Percentiles rank a stretch among this genome's conserved stretches.
These are phyloP conservation scores for Teleogryllus occipitalis DNA, from an alignment of 1,140 invertebrate genomes.

Conservation along the genomic window DNA sequence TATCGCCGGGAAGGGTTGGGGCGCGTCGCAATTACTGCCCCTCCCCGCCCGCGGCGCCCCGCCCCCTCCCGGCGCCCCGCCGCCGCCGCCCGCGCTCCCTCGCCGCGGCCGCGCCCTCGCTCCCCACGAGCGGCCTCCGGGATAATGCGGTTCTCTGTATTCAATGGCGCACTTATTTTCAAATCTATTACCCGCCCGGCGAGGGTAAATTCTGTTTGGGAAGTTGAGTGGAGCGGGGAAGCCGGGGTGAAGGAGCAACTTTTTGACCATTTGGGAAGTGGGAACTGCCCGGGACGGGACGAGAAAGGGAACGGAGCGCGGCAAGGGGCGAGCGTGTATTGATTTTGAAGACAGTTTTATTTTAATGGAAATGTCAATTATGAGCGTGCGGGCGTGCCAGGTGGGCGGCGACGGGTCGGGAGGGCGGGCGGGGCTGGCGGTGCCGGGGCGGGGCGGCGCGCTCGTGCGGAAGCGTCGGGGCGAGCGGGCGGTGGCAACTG, in stretches of 20 bases:
- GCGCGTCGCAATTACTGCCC: not conserved
- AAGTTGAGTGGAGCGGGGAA: constrained; percentile 11
- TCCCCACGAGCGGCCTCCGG: not conserved
- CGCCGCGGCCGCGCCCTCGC: not conserved
- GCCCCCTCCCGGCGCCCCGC: too few relatives aligned
- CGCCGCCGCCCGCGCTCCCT: too few relatives aligned
- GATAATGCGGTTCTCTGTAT: constrained; percentile 21
- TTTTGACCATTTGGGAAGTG: constrained; percentile 11
- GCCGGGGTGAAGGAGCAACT: constrained; percentile 8
- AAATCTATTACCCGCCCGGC: constrained; percentile 14
- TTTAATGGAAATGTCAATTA: constrained; percentile 1
- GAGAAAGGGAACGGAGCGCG: not conserved
- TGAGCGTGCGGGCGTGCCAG: not conserved
- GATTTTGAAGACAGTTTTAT: not conserved
- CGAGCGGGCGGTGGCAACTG: too few relatives aligned
- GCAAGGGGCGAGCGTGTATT: not conserved
- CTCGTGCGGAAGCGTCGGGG: not conserved
- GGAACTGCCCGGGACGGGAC: not conserved
- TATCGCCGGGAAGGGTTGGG: constrained; percentile 2
- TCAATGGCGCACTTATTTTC: constrained; percentile 21
- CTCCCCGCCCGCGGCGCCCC: too few relatives aligned
- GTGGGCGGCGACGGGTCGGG: not conserved
- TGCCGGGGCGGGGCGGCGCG: too few relatives aligned
- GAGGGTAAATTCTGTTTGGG: constrained; percentile 13
- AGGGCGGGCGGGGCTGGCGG: too few relatives aligned